Evolutionary conservation across 35 echinoderm and acorn worm species (phyloP), one percentile per base, ranked within the genome.

Genomic region (Acanthaster planci): DNA sequence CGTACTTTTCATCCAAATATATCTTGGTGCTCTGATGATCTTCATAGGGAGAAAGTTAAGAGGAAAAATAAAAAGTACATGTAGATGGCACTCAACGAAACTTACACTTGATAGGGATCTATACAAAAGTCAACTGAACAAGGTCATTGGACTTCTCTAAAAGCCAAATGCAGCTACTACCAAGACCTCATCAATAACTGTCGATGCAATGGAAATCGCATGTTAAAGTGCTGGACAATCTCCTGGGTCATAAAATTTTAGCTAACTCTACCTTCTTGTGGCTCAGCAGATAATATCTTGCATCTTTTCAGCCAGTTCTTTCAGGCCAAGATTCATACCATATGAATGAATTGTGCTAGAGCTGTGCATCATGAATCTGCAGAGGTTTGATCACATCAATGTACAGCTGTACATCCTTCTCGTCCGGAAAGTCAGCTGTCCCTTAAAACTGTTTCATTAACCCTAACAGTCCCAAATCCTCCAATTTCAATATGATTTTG

Each of bases 171-270:
- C 57, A 60, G 57, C 19, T 60, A 60, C 57, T 60, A 22, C 57
- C 17, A 29, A 60, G 4, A 29, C 57, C 57, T 60, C 57, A 60
- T 60, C 17, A 60, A 18, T 7, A 18, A 22, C 57, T 22, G 57
- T 18, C 57, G 57, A 60, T 5, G 57, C 19, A 18, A 29, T 29
- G 57, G 17, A 60, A 60, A 19, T 60, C 27, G 57, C 57, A 60
- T 60, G 57, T 60, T 60, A 60, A 60, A 60, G 57, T 60, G 57
- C 57, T 60, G 27, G 57, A 60, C 57, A 60, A 60, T 29, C 57
- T 29, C 5, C 57, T 60, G 17, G 57, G 57, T 5, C 27, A 18
- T 60, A 60, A 60, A 60, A 60, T 5, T 60, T 3, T 7, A 60
- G 19, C 57, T 60, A 7, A 18, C n/a, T 60, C 57, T 60, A 60